A percentile compares a stretch with the other conserved stretches of the same genome.
Conservation (phyloP, 2,113 vertebrate species). For the Apus apus region DNA sequence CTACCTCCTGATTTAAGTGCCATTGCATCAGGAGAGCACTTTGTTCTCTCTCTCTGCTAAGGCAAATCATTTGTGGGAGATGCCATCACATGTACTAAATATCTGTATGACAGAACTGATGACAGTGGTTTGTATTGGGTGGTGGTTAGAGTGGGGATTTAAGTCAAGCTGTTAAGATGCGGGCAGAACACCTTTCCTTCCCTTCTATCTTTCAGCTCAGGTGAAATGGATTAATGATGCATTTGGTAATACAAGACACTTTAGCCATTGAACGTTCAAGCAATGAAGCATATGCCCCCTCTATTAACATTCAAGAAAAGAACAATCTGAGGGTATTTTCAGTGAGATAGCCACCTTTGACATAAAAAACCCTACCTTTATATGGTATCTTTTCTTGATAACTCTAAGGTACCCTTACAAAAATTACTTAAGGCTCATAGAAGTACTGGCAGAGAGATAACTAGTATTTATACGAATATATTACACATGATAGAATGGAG, state of each 20-base stretch:
- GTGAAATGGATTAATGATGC: background rate
- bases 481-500: background rate
- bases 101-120: background rate
- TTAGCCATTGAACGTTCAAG: background rate
- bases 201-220: background rate
- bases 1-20: background rate
- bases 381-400: background rate
- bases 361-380: background rate
- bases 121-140: background rate
- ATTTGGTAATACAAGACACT: background rate
- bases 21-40: background rate
- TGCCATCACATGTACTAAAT: background rate
- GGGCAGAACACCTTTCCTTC: background rate
- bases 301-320: background rate
- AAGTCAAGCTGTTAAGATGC: background rate
- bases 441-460: background rate
- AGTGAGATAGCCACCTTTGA: background rate
- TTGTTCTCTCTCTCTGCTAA: background rate
- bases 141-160: background rate
- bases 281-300: background rate
- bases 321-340: background rate
- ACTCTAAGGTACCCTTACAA: background rate
- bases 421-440: background rate
- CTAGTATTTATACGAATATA: background rate
- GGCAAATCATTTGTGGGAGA: background rate